phyloP scores from a whole-genome alignment of 2,113 vertebrate genomes.

The Benitochromis conjunctus region DNA sequence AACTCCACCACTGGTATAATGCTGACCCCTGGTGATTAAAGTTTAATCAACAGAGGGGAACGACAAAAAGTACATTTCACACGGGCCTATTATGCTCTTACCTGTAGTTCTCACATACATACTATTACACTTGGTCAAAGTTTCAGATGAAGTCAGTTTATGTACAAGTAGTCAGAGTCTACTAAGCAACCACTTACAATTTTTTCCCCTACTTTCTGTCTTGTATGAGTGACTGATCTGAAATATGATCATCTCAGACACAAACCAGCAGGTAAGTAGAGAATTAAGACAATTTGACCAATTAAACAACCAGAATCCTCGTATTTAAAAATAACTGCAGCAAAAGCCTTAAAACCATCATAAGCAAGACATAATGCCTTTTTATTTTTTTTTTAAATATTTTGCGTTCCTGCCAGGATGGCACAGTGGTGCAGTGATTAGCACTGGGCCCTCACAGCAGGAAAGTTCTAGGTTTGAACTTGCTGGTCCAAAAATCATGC shows the following conservation, averaged over 20 bases:
- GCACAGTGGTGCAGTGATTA: not conserved
- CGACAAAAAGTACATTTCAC: not conserved
- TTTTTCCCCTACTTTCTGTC: too few relatives aligned
- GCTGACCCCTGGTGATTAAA: not conserved
- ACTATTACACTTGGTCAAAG: not conserved
- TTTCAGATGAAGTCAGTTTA: not conserved
- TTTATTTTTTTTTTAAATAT: not conserved
- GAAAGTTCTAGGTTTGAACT: not conserved
- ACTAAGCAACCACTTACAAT: not conserved
- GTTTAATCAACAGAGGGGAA: not conserved
- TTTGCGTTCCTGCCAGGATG: not conserved
- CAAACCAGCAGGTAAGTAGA: too few relatives aligned
- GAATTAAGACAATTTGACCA: too few relatives aligned
- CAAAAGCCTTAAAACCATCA: too few relatives aligned
- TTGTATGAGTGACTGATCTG: too few relatives aligned
- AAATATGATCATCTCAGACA: too few relatives aligned
- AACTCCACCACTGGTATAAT: not conserved
- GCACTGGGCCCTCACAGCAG: not conserved
- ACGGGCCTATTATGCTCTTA: not conserved
- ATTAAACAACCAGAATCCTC: too few relatives aligned
- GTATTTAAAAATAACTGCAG: too few relatives aligned
- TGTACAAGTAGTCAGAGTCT: not conserved
- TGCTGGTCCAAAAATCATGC: not conserved
- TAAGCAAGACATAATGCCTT: too few relatives aligned
- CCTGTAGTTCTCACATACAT: not conserved